These are phyloP conservation scores for Gryon sp. DNA, from an alignment of 1,140 invertebrate species.

Conservation along the genomic window DNA sequence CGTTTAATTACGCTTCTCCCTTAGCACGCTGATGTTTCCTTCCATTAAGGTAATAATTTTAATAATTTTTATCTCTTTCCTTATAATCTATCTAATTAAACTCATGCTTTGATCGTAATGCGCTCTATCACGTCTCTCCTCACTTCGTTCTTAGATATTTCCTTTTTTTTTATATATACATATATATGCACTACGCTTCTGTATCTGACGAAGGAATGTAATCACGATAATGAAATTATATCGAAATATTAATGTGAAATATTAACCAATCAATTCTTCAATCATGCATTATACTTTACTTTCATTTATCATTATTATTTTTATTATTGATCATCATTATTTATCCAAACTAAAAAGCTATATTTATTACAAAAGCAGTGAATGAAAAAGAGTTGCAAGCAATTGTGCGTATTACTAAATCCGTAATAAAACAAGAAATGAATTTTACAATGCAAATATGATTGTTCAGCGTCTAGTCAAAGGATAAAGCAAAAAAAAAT, in stretches of 20 bases:
- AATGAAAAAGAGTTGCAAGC: not conserved
- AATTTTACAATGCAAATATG: constrained; percentile 59
- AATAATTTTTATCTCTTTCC: constrained; percentile 80
- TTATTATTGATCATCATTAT: too few relatives aligned
- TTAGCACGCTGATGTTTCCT: constrained; percentile 73
- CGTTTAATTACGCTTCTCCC: constrained; percentile 79
- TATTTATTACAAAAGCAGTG: too few relatives aligned
- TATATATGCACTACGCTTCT: not conserved
- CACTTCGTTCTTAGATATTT: constrained; percentile 61
- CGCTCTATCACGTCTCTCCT: constrained; percentile 62
- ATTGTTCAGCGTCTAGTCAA: constrained; percentile 49
- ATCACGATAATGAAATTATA: not conserved
- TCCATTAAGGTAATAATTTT: constrained; percentile 81
- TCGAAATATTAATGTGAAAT: too few relatives aligned
- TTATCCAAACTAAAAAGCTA: too few relatives aligned
- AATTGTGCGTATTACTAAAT: constrained; percentile 33
- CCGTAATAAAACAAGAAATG: constrained; percentile 24
- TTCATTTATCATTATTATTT: too few relatives aligned
- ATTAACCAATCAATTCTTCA: too few relatives aligned
- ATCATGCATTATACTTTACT: too few relatives aligned
- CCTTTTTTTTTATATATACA: constrained; percentile 31
- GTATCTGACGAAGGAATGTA: constrained; percentile 2
- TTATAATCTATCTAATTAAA: constrained; percentile 80
- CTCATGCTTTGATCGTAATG: constrained; percentile 78
- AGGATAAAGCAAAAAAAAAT: constrained; percentile 65